phyloP scores from a whole-genome alignment of 1,140 invertebrate species.

The Hydropsyche tenuis region DNA sequence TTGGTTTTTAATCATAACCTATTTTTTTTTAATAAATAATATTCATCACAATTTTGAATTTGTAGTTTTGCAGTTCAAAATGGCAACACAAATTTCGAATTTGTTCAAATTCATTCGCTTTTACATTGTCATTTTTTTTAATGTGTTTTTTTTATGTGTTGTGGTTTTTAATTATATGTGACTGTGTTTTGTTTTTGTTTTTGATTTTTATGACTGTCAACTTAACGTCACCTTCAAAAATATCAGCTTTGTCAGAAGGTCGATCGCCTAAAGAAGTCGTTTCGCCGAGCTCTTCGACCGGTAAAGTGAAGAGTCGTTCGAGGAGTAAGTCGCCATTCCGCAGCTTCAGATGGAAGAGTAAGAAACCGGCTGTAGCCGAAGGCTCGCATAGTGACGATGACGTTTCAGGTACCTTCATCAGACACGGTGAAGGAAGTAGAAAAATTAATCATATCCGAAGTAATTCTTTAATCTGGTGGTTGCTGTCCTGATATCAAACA shows the following conservation, averaged over 20 bases:
- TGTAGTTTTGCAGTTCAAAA: too few species aligned
- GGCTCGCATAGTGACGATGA: constrained; percentile 81
- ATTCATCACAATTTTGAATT: too few species aligned
- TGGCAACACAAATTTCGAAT: too few species aligned
- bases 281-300: constrained; percentile 57
- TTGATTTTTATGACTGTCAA: constrained; percentile 31
- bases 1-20: constrained; percentile 1
- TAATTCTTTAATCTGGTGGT: too few species aligned
- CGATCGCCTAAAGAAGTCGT: constrained; percentile 55
- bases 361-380: constrained; percentile 63
- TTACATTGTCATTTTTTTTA: background rate
- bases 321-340: constrained; percentile 90
- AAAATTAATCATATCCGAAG: background rate
- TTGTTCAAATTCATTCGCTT: too few species aligned
- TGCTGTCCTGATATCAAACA: too few species aligned
- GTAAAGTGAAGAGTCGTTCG: constrained; percentile 76
- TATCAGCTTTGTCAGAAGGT: constrained; percentile 54
- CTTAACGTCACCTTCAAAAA: constrained; percentile 44
- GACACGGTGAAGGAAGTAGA: constrained; percentile 24
- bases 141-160: constrained; percentile 1
- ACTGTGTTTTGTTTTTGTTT: constrained; percentile 50
- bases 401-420: constrained; percentile 58
- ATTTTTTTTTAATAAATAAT: background rate
- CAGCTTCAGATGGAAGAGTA: constrained; percentile 88
- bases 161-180: background rate